phyloP scores from a whole-genome alignment of 92 coral and sea anemone genomes.

The Virgularia gustaviana region DNA sequence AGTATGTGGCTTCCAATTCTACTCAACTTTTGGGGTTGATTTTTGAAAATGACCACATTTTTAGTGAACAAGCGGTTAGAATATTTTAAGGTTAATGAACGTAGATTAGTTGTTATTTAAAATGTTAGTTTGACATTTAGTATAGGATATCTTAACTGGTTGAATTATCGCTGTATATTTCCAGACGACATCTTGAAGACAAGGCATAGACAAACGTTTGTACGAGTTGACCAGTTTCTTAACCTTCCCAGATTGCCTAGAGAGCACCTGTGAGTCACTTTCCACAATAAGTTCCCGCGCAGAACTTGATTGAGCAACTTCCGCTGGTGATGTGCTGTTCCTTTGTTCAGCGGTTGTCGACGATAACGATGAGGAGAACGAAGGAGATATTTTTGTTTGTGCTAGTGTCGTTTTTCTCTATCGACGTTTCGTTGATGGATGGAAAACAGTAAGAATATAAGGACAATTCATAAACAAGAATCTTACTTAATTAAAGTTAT shows the following conservation, averaged over 20 bases:
- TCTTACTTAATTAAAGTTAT: background rate
- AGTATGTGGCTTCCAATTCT: too few species aligned
- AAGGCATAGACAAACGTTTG: constrained; percentile 29
- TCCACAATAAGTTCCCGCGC: background rate
- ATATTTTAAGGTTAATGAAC: background rate
- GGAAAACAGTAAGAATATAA: too few species aligned
- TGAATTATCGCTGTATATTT: background rate
- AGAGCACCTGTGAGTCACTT: constrained; percentile 9
- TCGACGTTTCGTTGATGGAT: background rate
- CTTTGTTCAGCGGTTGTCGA: background rate
- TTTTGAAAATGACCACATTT: background rate
- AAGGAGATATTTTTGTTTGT: background rate
- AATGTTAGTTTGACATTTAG: constrained; percentile 2
- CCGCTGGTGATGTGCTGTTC: background rate
- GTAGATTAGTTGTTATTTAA: background rate
- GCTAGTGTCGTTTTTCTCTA: background rate
- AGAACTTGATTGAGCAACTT: background rate
- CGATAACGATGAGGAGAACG: background rate
- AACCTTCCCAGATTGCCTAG: constrained; percentile 35
- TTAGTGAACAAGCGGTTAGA: background rate
- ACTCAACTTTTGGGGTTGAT: too few species aligned
- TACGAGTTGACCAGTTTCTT: constrained; percentile 19
- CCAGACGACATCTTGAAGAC: constrained; percentile 27
- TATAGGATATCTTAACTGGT: constrained; percentile 28
- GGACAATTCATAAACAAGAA: too few species aligned